Percentiles rank a stretch among this genome's conserved stretches.
These are phyloP conservation scores for Falco columbarius DNA, from an alignment of 2,797 vertebrate genomes.

Conservation along the genomic window DNA sequence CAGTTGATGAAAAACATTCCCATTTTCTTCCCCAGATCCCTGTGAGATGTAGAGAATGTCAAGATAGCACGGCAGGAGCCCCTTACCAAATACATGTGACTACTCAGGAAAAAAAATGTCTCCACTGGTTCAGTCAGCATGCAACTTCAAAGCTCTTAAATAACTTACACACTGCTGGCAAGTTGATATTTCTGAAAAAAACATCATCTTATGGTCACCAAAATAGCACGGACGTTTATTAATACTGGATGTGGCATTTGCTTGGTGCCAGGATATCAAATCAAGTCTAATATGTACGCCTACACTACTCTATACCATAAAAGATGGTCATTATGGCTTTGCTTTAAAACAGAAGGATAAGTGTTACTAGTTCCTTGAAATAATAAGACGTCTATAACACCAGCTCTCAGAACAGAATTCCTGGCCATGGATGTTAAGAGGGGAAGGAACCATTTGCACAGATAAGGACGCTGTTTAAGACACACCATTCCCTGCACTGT, in stretches of 20 bases:
- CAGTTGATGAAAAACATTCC: neutral
- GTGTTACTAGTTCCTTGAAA: neutral
- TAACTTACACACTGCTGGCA: neutral
- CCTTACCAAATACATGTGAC: fast-evolving
- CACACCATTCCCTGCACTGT: neutral
- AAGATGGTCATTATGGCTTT: neutral
- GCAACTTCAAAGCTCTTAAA: neutral
- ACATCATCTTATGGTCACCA: neutral
- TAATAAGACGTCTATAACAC: neutral
- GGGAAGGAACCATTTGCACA: neutral
- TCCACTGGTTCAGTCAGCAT: neutral
- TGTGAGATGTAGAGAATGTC: neutral
- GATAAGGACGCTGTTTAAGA: neutral
- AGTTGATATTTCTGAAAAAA: neutral
- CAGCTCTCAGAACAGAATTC: neutral
- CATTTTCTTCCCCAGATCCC: slow-evolving; percentile 2
- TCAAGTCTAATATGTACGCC: neutral
- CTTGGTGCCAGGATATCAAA: neutral
- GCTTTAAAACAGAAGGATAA: neutral
- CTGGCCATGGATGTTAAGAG: neutral
- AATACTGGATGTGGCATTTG: neutral
- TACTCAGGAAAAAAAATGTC: neutral
- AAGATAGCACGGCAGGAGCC: neutral
- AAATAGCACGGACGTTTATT: neutral
- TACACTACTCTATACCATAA: neutral